A percentile compares a stretch with the other conserved stretches of the same genome.
phyloP scores from a whole-genome alignment of 2,888 invertebrate species.

The Cantharis flavilabris region DNA sequence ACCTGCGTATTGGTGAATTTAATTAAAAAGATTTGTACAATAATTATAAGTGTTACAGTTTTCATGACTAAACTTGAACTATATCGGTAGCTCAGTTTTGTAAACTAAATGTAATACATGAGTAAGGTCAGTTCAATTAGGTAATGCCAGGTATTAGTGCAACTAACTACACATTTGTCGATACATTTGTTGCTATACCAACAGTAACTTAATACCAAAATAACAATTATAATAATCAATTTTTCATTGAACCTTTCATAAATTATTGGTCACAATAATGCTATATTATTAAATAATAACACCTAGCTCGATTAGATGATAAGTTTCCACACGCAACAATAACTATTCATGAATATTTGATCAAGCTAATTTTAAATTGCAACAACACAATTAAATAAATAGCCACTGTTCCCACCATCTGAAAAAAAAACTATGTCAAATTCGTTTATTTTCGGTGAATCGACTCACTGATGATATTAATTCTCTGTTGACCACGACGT shows the following conservation, averaged over 20 bases:
- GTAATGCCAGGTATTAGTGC: background rate
- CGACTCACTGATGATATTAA: constrained; percentile 65
- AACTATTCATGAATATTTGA: constrained; percentile 21
- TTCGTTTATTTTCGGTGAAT: background rate
- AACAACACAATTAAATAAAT: constrained; percentile 69
- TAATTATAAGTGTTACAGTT: background rate
- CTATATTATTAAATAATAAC: background rate
- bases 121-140: background rate
- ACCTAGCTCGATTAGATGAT: background rate
- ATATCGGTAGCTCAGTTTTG: background rate
- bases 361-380: constrained; percentile 65
- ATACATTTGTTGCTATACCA: constrained; percentile 26
- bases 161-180: background rate
- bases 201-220: constrained; percentile 17
- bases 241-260: background rate
- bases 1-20: background rate
- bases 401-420: constrained; percentile 68
- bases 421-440: constrained; percentile 43
- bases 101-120: background rate
- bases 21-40: background rate
- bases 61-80: background rate
- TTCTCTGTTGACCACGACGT: constrained; percentile 68
- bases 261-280: background rate
- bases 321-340: background rate
- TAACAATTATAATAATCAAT: constrained; percentile 17